Evolutionary conservation across 2,797 vertebrate genomes (phyloP).

Genomic region (Sciurus vulgaris): DNA sequence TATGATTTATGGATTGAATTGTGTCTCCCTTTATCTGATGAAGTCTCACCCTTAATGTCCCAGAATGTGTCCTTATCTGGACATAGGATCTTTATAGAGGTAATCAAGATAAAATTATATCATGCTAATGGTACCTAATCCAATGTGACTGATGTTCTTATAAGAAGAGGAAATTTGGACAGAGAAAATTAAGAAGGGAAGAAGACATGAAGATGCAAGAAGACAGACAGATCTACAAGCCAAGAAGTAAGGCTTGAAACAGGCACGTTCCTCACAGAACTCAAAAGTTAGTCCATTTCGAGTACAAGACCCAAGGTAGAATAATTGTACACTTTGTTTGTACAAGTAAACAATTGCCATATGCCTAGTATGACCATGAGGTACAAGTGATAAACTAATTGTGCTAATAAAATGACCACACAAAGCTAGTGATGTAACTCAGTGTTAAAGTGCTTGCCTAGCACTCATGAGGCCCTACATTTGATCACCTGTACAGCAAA

Average conservation of each 20-base stretch:
- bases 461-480: too few relatives aligned
- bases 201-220: background rate
- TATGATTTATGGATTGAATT: background rate
- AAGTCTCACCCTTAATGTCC: background rate
- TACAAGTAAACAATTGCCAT: too few relatives aligned
- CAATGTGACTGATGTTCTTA: background rate
- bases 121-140: background rate
- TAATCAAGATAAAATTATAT: constrained; percentile 3
- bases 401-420: too few relatives aligned
- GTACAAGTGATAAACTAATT: too few relatives aligned
- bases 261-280: background rate
- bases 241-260: background rate
- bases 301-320: too few relatives aligned
- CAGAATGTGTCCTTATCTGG: background rate
- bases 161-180: background rate
- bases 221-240: background rate
- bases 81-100: background rate
- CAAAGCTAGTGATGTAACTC: too few relatives aligned
- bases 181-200: background rate
- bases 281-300: background rate
- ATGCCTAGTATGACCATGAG: too few relatives aligned
- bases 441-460: too few relatives aligned
- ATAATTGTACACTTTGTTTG: too few relatives aligned
- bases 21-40: background rate
- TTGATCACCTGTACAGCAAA: too few relatives aligned